Evolutionary conservation across 2,113 vertebrate genomes (phyloP).

Genomic region (Epinephelus lanceolatus): DNA sequence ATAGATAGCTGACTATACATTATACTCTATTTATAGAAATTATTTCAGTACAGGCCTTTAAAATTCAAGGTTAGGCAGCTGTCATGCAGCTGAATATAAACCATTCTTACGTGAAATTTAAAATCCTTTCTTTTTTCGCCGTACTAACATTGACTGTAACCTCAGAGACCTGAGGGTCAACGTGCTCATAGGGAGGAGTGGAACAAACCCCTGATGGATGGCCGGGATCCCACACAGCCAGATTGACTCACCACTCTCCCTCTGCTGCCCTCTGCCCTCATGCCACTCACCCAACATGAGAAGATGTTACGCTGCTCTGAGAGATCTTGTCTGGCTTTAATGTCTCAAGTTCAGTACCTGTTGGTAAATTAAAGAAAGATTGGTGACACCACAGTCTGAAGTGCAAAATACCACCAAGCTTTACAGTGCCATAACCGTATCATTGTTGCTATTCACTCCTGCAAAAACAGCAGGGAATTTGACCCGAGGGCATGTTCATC

Average conservation of each 20-base stretch:
- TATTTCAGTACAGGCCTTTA: neutral
- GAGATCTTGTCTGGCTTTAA: neutral
- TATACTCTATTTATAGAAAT: too few relatives aligned
- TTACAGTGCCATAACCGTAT: slow-evolving; percentile 11
- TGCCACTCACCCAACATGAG: slow-evolving; percentile 30
- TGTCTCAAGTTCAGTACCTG: slow-evolving; percentile 24
- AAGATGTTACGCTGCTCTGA: neutral
- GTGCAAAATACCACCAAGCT: slow-evolving; percentile 4
- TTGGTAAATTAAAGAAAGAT: slow-evolving; percentile 23
- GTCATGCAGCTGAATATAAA: neutral
- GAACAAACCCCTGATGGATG: slow-evolving; percentile 49
- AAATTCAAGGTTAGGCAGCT: neutral
- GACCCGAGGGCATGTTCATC: slow-evolving; percentile 46
- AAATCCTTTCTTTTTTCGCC: slow-evolving; percentile 7
- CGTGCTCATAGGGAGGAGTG: neutral
- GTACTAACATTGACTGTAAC: slow-evolving; percentile 28
- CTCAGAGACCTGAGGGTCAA: slow-evolving; percentile 33
- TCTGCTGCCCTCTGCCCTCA: slow-evolving; percentile 18
- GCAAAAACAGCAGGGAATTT: slow-evolving; percentile 58
- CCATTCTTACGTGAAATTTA: neutral
- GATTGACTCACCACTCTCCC: neutral
- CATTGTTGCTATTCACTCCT: slow-evolving; percentile 54
- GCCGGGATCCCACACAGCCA: slow-evolving; percentile 27
- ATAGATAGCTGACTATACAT: neutral
- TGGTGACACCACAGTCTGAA: slow-evolving; percentile 12